Conservation (phyloP, 2,888 invertebrate genomes). For the Criorhina ranunculi region DNA sequence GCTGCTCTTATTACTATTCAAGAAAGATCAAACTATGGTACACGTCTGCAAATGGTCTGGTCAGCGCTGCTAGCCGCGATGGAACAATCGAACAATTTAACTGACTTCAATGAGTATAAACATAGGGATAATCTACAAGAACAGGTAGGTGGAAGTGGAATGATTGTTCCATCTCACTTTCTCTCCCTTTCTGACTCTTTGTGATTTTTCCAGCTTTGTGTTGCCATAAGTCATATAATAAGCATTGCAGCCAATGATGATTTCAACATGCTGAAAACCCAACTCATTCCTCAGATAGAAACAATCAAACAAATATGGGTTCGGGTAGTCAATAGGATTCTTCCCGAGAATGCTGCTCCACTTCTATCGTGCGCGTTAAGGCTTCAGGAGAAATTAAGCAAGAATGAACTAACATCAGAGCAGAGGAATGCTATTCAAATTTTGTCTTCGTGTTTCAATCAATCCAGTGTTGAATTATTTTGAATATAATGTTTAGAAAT, state of each 20-base stretch:
- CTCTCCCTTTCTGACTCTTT: constrained; percentile 1
- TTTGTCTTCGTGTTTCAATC: constrained; percentile 77
- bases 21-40: constrained; percentile 87
- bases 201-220: constrained; percentile 88
- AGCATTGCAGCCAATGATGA: constrained; percentile 87
- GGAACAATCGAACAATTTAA: constrained; percentile 91
- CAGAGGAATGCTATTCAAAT: constrained; percentile 77
- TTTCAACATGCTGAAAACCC: constrained; percentile 84
- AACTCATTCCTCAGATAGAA: constrained; percentile 81
- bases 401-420: constrained; percentile 66
- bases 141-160: constrained; percentile 86
- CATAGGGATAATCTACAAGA: constrained; percentile 94
- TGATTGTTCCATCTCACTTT: background rate
- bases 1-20: constrained; percentile 89
- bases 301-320: constrained; percentile 81
- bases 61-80: constrained; percentile 89
- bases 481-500: constrained; percentile 11
- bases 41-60: constrained; percentile 88
- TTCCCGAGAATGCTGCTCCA: constrained; percentile 83
- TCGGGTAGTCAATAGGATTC: constrained; percentile 82
- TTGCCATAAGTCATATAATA: constrained; percentile 90
- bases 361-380: constrained; percentile 79
- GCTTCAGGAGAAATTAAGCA: constrained; percentile 76
- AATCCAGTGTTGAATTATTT: constrained; percentile 69
- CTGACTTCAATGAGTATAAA: constrained; percentile 93